Percentiles rank a stretch among this genome's conserved stretches.
Evolutionary conservation across 2,113 vertebrate species (phyloP).

Genomic region (Excalfactoria chinensis): DNA sequence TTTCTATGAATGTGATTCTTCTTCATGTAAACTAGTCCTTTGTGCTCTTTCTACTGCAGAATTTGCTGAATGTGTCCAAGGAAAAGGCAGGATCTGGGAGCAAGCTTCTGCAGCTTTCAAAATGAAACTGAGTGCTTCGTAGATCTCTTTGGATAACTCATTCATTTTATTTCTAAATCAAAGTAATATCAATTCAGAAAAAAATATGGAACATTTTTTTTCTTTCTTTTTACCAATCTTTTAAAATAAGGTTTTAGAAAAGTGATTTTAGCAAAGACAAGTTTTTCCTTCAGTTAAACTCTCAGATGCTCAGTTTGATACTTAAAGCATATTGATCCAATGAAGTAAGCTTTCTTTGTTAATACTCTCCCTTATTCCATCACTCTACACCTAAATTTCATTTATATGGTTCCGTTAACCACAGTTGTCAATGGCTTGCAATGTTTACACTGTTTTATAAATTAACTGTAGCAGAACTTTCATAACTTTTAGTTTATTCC

Average conservation of each 20-base stretch:
- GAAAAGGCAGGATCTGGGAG: neutral
- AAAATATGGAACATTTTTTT: neutral
- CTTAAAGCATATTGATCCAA: neutral
- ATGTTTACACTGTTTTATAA: neutral
- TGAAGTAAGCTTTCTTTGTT: neutral
- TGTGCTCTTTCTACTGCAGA: neutral
- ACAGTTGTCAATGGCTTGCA: neutral
- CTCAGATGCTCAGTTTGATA: neutral
- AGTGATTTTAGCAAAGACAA: neutral
- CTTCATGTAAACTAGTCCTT: neutral
- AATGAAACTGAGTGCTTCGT: neutral
- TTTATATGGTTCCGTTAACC: neutral
- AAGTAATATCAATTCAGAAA: neutral
- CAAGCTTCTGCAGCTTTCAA: neutral
- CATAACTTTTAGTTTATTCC: neutral
- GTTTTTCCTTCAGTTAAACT: accelerated
- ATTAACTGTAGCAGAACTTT: neutral
- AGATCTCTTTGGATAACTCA: neutral
- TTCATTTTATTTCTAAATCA: neutral
- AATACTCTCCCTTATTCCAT: neutral
- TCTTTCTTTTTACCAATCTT: neutral
- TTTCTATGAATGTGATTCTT: neutral
- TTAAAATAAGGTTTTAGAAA: neutral
- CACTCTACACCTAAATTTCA: neutral
- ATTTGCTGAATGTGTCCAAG: neutral